Evolutionary conservation across 2,888 invertebrate species (phyloP).

Genomic region (Idaea aversata): DNA sequence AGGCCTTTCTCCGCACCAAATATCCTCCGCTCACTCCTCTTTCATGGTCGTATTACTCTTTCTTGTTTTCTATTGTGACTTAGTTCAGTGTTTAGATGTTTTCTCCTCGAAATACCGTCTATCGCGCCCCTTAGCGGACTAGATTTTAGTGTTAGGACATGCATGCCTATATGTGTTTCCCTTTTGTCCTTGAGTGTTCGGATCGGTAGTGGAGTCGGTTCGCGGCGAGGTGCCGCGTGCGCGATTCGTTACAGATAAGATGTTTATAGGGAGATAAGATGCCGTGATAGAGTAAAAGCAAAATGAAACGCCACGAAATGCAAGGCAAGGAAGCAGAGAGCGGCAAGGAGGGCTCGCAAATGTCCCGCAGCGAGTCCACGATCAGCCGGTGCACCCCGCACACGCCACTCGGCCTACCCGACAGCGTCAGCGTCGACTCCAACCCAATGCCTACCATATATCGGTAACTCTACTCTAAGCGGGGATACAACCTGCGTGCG

Average conservation of each 20-base stretch:
- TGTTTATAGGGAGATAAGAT: constrained; percentile 71
- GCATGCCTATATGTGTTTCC: constrained; percentile 71
- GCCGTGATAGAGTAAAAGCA: constrained; percentile 70
- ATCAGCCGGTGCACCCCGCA: constrained; percentile 79
- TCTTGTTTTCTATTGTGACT: constrained; percentile 44
- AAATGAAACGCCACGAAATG: constrained; percentile 70
- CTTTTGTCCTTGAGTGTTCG: constrained; percentile 61
- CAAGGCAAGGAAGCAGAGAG: constrained; percentile 63
- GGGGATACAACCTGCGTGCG: constrained; percentile 39
- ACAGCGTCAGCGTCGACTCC: constrained; percentile 92
- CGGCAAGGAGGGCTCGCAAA: constrained; percentile 72
- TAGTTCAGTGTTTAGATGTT: constrained; percentile 63
- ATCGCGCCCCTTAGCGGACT: constrained; percentile 52
- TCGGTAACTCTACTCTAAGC: constrained; percentile 82
- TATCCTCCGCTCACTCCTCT: constrained; percentile 31
- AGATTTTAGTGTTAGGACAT: constrained; percentile 69
- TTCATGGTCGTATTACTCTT: constrained; percentile 38
- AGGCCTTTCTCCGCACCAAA: constrained; percentile 8
- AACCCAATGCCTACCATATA: constrained; percentile 93
- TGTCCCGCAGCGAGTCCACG: constrained; percentile 88
- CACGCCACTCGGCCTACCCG: constrained; percentile 76
- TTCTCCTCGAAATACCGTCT: constrained; percentile 47
- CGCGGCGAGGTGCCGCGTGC: constrained; percentile 56
- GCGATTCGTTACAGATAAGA: constrained; percentile 68
- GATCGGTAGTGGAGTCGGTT: constrained; percentile 47